Percentiles rank a stretch among this genome's conserved stretches.
These are phyloP conservation scores for Epicampocera succincta DNA, from an alignment of 2,888 invertebrate genomes.

Conservation along the genomic window DNA sequence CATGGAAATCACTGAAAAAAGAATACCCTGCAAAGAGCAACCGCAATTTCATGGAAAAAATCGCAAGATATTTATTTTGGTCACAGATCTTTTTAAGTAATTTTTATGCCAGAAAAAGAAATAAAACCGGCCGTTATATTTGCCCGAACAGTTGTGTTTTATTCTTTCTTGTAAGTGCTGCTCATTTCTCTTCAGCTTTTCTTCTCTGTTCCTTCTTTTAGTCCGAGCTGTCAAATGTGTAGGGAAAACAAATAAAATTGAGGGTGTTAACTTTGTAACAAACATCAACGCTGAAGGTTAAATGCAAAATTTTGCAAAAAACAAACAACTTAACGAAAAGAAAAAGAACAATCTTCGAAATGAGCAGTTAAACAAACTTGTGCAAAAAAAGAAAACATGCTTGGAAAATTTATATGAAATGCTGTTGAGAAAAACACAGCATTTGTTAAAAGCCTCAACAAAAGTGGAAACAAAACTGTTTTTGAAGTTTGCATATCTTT, in stretches of 20 bases:
- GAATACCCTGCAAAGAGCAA: background rate
- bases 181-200: conserved; percentile 8
- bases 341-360: conserved; percentile 24
- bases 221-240: background rate
- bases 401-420: conserved; percentile 46
- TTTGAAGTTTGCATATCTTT: background rate
- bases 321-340: background rate
- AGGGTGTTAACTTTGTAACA: conserved; percentile 52
- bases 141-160: background rate
- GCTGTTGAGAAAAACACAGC: conserved; percentile 1
- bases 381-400: conserved; percentile 21
- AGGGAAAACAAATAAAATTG: background rate
- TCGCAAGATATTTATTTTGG: conserved; percentile 24
- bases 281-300: conserved; percentile 52
- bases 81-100: conserved; percentile 44
- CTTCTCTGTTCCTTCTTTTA: background rate
- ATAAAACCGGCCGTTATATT: conserved; percentile 21
- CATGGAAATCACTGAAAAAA: conserved; percentile 49
- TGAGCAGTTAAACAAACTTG: conserved; percentile 46
- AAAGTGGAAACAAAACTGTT: conserved; percentile 5
- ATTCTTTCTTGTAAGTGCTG: conserved; percentile 1
- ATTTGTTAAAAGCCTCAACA: background rate
- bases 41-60: conserved; percentile 1
- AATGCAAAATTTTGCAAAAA: conserved; percentile 11
- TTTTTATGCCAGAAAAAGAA: conserved; percentile 18